Evolutionary conservation across 2,888 invertebrate species (phyloP), one percentile per base, ranked within the genome.

Genomic region (Tiphia femorata): DNA sequence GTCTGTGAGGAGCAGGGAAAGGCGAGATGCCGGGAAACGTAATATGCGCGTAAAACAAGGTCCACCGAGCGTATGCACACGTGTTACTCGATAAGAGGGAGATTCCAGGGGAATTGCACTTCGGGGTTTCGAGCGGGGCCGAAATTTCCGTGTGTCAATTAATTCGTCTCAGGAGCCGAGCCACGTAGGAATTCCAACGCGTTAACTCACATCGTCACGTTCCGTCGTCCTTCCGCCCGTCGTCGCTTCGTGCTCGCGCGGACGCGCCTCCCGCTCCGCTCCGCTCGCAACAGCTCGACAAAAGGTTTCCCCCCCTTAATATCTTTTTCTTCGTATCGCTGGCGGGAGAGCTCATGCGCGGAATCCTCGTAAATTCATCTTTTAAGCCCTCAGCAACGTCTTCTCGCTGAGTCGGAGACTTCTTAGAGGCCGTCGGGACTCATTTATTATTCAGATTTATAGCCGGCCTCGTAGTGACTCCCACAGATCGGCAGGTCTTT

Each of bases 361-460:
- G 65, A 52, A 60, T 56, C 70, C 75, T 78, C 80, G 81, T 82
- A 81, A 82, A 82, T 82, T 82, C 80, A 81, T 82, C 81, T 78
- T 77, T 75, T 64, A 75, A 76, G 73, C 73, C 76, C 69, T 76
- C 73, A 75, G 76, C 75, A 74, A 74, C 74, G 73, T 78, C 77
- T 77, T 75, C 75, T 76, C 78, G 76, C 75, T 81, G 79, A 79
- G 77, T 77, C 82, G 82, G 82, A 78, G 76, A 82, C 81, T 82
- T 82, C 82, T 82, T 82, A 82, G 79, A 79, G 80, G 78, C 80
- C 80, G 81, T 81, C 75, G 81, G 75, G 77, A 75, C 78, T 82
- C 83, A 78, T 83, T 83, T 83, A 83, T 82, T 82, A 83, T 82
- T 83, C 81, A 82, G 83, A 83, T 83, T 83, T 83, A 83, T 82